phyloP scores from a whole-genome alignment of 2,113 vertebrate species.

The Murina feae region DNA sequence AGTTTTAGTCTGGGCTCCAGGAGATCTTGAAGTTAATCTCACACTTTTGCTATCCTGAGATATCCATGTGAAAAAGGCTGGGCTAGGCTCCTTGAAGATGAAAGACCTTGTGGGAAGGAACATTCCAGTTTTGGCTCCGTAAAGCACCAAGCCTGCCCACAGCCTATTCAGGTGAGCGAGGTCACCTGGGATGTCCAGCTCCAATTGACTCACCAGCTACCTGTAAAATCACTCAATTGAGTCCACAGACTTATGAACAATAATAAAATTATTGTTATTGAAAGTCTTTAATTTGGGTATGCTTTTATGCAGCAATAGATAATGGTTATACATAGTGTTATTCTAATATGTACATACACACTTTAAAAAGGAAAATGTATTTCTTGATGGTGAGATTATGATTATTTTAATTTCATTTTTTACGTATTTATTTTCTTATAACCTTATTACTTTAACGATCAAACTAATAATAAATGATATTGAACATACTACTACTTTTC shows the following conservation, averaged over 20 bases:
- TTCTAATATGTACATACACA: background rate
- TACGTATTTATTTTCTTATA: slow-evolving; percentile 14
- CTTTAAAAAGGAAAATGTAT: background rate
- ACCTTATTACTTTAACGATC: slow-evolving; percentile 4
- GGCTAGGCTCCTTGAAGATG: background rate
- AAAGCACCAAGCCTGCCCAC: background rate
- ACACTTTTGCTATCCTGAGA: background rate
- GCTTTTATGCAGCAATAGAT: background rate
- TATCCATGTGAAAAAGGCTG: background rate
- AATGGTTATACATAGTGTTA: background rate
- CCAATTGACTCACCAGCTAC: background rate
- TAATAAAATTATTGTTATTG: background rate
- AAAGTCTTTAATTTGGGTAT: background rate
- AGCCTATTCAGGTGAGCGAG: background rate
- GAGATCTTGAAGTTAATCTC: background rate
- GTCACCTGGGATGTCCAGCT: background rate
- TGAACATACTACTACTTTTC: slow-evolving; percentile 14
- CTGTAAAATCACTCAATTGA: background rate
- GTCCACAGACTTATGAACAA: background rate
- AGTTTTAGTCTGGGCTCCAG: background rate
- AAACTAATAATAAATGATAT: slow-evolving; percentile 26
- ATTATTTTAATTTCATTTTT: background rate
- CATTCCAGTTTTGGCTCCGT: background rate
- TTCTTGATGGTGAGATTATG: background rate
- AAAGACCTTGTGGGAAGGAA: background rate